Percentiles rank a stretch among this genome's conserved stretches.
These are phyloP conservation scores for Mus minutoides DNA, from an alignment of 2,797 vertebrate species.

Conservation along the genomic window DNA sequence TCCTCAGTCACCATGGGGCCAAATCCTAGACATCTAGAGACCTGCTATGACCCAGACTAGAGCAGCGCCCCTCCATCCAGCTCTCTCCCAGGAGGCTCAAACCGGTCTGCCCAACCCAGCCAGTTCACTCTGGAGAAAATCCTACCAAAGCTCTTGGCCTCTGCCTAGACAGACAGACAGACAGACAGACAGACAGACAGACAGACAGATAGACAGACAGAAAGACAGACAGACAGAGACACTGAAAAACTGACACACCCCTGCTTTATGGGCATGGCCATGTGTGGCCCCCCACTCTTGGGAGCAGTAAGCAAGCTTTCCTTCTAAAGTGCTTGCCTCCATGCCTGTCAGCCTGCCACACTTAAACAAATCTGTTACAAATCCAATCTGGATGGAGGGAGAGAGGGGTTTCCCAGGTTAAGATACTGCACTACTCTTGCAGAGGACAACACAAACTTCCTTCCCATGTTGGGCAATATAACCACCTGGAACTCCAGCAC, in stretches of 20 bases:
- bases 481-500: no score
- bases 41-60: neutral
- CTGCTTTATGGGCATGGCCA: no score
- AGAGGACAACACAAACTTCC: neutral
- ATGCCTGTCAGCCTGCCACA: neutral
- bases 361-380: neutral
- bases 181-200: neutral
- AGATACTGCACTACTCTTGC: neutral
- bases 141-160: neutral
- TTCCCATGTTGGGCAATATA: neutral
- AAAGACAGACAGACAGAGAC: neutral
- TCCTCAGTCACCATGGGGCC: neutral
- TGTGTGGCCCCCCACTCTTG: neutral
- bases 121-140: neutral
- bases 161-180: neutral
- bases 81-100: neutral
- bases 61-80: neutral
- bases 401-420: neutral
- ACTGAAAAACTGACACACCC: neutral
- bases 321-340: neutral
- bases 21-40: neutral
- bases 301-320: neutral
- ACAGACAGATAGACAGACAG: neutral
- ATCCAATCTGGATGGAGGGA: neutral
- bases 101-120: neutral